Conservation (phyloP, 2,888 invertebrate species). For the Tuta absoluta region DNA sequence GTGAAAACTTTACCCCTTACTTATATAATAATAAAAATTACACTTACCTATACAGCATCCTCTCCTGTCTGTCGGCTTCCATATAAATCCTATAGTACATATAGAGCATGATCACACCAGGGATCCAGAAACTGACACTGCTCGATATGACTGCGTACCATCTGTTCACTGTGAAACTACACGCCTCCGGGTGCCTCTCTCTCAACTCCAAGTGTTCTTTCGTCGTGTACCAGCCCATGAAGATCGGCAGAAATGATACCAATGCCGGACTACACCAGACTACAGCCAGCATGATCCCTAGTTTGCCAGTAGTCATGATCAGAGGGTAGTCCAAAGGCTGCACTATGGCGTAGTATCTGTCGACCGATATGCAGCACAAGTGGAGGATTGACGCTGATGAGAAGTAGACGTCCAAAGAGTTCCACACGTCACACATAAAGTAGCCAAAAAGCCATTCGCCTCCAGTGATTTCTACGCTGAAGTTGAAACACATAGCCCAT, state of each 20-base stretch:
- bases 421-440: constrained; percentile 98
- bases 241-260: constrained; percentile 96
- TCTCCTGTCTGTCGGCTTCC: constrained; percentile 91
- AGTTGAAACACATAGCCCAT: constrained; percentile 97
- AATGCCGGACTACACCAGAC: constrained; percentile 96
- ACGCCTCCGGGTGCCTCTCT: constrained; percentile 85
- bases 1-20: too few species aligned
- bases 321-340: constrained; percentile 96
- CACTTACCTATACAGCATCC: constrained; percentile 90
- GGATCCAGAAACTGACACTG: constrained; percentile 96
- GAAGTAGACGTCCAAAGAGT: constrained; percentile 97
- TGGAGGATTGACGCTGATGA: constrained; percentile 96
- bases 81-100: constrained; percentile 95
- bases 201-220: constrained; percentile 87
- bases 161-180: constrained; percentile 92
- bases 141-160: constrained; percentile 94
- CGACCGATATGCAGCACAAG: constrained; percentile 95
- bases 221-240: constrained; percentile 97
- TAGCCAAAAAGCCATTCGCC: constrained; percentile 93
- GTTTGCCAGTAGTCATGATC: constrained; percentile 92
- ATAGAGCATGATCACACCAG: constrained; percentile 94
- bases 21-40: neutral
- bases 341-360: constrained; percentile 95
- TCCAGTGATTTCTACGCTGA: constrained; percentile 91
- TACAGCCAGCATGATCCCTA: constrained; percentile 90